phyloP scores from a whole-genome alignment of 1,140 invertebrate genomes.

The Bombus pyrosoma region DNA sequence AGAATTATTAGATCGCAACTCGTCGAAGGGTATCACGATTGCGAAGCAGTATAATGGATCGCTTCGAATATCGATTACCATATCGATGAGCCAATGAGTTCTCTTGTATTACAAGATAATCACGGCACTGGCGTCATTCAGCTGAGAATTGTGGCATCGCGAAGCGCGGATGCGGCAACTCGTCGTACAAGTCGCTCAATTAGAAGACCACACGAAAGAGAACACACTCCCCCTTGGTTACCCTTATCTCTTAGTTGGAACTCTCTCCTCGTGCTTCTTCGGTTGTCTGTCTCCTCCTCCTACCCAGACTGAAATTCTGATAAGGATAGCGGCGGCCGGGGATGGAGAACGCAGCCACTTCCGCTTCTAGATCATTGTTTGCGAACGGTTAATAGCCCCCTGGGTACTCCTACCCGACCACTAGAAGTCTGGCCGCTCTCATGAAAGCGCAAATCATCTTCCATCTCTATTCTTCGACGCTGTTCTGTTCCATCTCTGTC shows the following conservation, averaged over 20 bases:
- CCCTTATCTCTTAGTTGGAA: slow-evolving; percentile 54
- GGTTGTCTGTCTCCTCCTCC: slow-evolving; percentile 27
- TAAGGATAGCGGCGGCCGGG: slow-evolving; percentile 67
- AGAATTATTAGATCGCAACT: not conserved
- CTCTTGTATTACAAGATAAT: slow-evolving; percentile 45
- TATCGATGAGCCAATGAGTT: slow-evolving; percentile 14
- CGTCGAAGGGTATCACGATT: not conserved
- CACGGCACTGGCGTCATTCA: slow-evolving; percentile 21
- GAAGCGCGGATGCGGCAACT: slow-evolving; percentile 20
- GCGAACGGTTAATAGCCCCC: slow-evolving; percentile 80
- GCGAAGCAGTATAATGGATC: not conserved
- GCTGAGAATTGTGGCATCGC: slow-evolving; percentile 26
- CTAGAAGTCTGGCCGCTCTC: slow-evolving; percentile 71
- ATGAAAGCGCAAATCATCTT: slow-evolving; percentile 63
- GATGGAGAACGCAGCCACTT: slow-evolving; percentile 71
- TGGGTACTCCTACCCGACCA: slow-evolving; percentile 74
- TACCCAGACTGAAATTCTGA: slow-evolving; percentile 76
- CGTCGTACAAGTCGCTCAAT: slow-evolving; percentile 68
- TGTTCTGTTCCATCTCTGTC: slow-evolving; percentile 24
- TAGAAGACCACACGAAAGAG: slow-evolving; percentile 69
- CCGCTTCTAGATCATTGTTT: slow-evolving; percentile 81
- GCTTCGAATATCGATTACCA: not conserved
- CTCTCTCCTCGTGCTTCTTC: slow-evolving; percentile 33
- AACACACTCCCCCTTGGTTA: slow-evolving; percentile 35
- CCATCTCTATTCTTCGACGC: slow-evolving; percentile 52